A percentile compares a stretch with the other conserved stretches of the same genome.
Conservation (phyloP, 2,797 vertebrate species). For the Sciurus vulgaris region DNA sequence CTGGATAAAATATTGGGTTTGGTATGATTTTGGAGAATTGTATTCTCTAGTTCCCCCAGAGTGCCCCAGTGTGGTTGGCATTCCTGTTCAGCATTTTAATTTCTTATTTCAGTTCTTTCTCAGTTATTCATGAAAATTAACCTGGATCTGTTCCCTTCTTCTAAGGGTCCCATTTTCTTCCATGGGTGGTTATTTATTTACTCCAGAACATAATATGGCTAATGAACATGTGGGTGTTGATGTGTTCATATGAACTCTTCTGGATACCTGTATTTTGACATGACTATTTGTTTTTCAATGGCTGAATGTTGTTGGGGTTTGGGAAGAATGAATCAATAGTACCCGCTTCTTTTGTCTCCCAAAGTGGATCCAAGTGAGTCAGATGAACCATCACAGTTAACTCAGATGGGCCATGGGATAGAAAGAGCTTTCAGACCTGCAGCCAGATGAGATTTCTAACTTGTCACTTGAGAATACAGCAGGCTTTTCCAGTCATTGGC, state of each 20-base stretch:
- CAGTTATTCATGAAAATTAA: neutral
- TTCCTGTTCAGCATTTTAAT: neutral
- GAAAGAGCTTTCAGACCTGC: neutral
- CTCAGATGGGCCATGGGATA: neutral
- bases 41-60: neutral
- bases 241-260: neutral
- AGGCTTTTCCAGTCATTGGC: neutral
- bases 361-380: neutral
- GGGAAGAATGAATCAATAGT: neutral
- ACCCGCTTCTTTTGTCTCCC: neutral
- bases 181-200: neutral
- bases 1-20: neutral
- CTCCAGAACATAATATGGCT: neutral
- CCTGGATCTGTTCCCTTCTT: neutral
- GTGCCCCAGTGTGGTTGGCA: neutral
- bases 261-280: neutral
- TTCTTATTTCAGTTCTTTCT: slow-evolving; percentile 18
- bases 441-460: neutral
- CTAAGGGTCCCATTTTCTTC: neutral
- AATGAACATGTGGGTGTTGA: neutral
- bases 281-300: neutral
- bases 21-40: neutral
- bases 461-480: neutral
- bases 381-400: neutral
- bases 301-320: neutral